These are phyloP conservation scores for Eurystomus gularis DNA, from an alignment of 2,113 vertebrate genomes.

Conservation along the genomic window DNA sequence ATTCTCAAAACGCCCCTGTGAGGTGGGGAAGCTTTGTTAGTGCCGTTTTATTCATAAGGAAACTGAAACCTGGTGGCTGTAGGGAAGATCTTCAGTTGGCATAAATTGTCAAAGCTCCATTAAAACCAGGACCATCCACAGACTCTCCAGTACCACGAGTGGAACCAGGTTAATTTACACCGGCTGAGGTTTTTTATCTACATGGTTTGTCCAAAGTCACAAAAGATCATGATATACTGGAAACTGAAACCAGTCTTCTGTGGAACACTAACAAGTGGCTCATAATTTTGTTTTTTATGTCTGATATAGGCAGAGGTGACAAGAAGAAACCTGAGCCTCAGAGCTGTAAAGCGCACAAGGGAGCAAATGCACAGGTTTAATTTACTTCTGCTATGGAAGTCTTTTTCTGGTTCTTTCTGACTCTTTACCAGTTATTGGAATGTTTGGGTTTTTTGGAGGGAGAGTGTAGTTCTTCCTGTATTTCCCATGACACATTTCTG, in stretches of 20 bases:
- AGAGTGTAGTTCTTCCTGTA: not conserved
- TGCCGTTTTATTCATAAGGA: not conserved
- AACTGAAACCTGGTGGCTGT: not conserved
- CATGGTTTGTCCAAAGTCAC: not conserved
- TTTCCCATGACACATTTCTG: not conserved
- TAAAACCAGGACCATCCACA: not conserved
- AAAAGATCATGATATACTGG: not conserved
- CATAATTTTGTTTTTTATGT: not conserved
- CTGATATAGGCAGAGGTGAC: not conserved
- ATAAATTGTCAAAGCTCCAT: not conserved
- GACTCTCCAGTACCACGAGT: not conserved
- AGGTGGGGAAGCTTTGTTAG: not conserved
- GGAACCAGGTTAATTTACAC: not conserved
- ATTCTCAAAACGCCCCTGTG: not conserved
- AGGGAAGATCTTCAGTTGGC: not conserved
- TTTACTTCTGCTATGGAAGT: not conserved
- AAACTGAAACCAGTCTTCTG: not conserved
- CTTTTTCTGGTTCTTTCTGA: not conserved
- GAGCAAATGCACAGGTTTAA: not conserved
- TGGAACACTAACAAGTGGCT: not conserved
- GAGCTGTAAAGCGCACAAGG: not conserved
- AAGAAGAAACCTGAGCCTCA: not conserved
- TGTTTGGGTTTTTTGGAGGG: not conserved
- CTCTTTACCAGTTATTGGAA: not conserved
- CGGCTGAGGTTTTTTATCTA: rapidly evolving